Base-by-base conservation (phyloP, 2,113 vertebrate genomes). In the Callaeas wilsoni region DNA sequence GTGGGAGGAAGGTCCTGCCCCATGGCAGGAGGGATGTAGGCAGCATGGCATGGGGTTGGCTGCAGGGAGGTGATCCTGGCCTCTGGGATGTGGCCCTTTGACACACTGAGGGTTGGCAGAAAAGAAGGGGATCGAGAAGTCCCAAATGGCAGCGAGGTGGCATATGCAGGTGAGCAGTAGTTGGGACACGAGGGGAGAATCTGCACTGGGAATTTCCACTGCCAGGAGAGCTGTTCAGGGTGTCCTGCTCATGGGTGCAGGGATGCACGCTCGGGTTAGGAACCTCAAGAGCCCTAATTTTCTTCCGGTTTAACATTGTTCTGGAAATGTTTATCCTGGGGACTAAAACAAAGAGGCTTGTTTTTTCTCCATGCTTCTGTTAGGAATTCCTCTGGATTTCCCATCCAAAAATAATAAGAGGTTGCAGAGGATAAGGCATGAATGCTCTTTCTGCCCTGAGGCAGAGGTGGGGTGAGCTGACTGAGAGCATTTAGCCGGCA, bases 381-480 rank as follows among this genome's bases (percentile, higher is more conserved):
- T 91, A 93, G 78, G 74, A 95, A 87, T 91, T 93, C 65, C 52
- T 94, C 74, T 94, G 57, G 16, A 89, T 96, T 89, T 95, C 74
- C 65, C 68, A 87, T 82, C 56, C 86, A 94, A 94, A 84, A 93
- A 91, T 71, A 95, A 41, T 60, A 94, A 56, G 32, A 62, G 7
- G 14, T 60, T 84, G 67, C 22, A 46, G 68, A 89, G 46, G 44
- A 53, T 42, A 83, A 92, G 32, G 37, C n/a, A 53, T 17, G 17
- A 86, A 52, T 60, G 37, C 13, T 59, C 20, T 4, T 79, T 93
- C 56, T 92, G 68, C 71, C 87, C n/a, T 49, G 73, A 75, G 47
- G 30, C 47, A 67, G 63, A 60, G 76, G n/a, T 30, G 50, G 46
- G 65, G n/a, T 3, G 41, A 41, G 47, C 60, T 82, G 84, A 75